Conservation (phyloP, 2,113 vertebrate genomes). For the Nothobranchius furzeri region DNA sequence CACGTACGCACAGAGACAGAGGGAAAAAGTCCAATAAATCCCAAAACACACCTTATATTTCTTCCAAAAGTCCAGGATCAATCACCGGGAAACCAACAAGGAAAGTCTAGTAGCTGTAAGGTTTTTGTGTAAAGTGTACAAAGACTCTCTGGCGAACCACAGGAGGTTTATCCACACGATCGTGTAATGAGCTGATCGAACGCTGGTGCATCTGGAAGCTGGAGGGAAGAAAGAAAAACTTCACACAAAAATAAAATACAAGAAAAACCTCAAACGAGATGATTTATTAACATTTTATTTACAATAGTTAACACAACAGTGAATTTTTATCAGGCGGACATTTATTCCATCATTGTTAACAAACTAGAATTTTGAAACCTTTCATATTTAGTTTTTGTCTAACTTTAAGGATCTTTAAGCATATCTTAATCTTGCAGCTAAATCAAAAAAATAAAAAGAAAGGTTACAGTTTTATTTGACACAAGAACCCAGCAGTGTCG, state of each 20-base stretch:
- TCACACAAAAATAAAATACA: not conserved
- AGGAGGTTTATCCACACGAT: not conserved
- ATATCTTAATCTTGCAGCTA: too few relatives aligned
- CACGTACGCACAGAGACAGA: not conserved
- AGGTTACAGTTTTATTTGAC: constrained; percentile 19
- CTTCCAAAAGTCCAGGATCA: constrained; percentile 5
- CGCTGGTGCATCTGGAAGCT: not conserved
- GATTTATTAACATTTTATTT: not conserved
- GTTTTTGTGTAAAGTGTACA: constrained; percentile 7
- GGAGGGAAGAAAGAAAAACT: not conserved
- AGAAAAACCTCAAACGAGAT: not conserved
- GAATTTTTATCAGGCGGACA: not conserved
- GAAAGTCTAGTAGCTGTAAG: not conserved
- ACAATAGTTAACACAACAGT: too few relatives aligned
- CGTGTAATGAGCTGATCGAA: constrained; percentile 14
- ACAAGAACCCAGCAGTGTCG: constrained; percentile 4
- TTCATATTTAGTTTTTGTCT: not conserved
- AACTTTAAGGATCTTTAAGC: too few relatives aligned
- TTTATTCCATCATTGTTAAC: not conserved
- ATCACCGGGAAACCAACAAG: constrained; percentile 1
- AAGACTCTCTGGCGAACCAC: constrained; percentile 4
- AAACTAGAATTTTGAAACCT: not conserved
- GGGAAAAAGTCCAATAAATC: not conserved
- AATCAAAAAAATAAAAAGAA: not conserved
- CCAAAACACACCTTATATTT: constrained; percentile 6